phyloP scores from a whole-genome alignment of 2,113 vertebrate genomes.

The Oryzias javanicus region DNA sequence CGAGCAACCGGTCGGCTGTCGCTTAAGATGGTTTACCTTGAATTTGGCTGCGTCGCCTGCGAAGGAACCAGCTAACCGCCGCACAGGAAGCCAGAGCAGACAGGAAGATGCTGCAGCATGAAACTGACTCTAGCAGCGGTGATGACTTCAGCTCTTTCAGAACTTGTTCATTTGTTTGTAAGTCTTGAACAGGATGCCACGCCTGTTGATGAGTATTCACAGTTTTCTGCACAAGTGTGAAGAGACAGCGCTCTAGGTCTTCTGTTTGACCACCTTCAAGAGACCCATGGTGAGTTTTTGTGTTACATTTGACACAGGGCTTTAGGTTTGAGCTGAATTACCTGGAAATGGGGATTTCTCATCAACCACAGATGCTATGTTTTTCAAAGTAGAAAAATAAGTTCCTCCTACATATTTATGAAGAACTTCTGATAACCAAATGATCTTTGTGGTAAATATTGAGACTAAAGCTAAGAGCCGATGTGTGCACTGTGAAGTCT shows the following conservation, averaged over 20 bases:
- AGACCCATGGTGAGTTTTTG: constrained; percentile 46
- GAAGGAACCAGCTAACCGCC: constrained; percentile 42
- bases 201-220: not conserved
- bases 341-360: no score
- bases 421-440: no score
- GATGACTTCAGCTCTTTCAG: not conserved
- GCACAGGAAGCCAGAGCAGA: constrained; percentile 43
- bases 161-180: not conserved
- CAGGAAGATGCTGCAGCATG: constrained; percentile 51
- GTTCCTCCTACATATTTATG: no score
- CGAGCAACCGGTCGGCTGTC: no score
- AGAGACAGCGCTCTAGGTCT: not conserved
- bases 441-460: not conserved
- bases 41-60: no score
- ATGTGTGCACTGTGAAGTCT: constrained; percentile 10
- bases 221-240: not conserved
- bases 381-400: no score
- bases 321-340: not conserved
- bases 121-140: not conserved
- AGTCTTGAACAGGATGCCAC: not conserved
- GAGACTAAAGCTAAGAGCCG: not conserved
- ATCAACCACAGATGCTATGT: no score
- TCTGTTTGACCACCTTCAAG: not conserved
- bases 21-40: no score
- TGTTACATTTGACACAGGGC: no score